Evolutionary conservation across 2,797 vertebrate genomes (phyloP).

Genomic region (Cyclura pinguis): DNA sequence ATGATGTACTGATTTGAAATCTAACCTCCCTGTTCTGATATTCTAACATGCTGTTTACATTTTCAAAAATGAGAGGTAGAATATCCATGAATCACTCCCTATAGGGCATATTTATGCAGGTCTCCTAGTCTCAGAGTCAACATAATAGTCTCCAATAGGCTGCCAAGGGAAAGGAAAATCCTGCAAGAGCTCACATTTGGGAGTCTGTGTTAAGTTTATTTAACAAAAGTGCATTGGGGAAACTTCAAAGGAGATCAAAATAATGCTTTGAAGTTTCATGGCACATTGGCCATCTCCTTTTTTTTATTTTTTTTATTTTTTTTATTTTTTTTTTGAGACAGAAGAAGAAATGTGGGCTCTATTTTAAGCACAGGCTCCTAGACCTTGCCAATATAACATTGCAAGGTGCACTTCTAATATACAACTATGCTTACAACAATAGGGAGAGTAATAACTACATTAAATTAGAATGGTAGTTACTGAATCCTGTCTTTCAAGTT

Average conservation of each 20-base stretch:
- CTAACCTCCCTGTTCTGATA: background rate
- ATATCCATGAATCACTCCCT: background rate
- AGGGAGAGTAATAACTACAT: constrained; percentile 15
- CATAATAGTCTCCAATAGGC: background rate
- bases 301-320: background rate
- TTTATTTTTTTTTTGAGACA: background rate
- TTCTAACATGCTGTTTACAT: background rate
- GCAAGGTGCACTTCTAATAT: background rate
- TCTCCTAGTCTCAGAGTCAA: constrained; percentile 7
- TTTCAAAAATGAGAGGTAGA: background rate
- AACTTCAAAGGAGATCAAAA: constrained; percentile 43
- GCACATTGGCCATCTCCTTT: constrained; percentile 6
- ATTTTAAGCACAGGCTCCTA: constrained; percentile 17
- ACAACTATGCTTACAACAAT: background rate
- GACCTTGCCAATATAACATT: background rate
- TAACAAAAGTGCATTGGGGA: constrained; percentile 18
- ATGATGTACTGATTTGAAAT: background rate
- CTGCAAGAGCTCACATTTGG: constrained; percentile 15
- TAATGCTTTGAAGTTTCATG: constrained; percentile 39
- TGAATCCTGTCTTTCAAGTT: background rate
- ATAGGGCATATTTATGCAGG: background rate
- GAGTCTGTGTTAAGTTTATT: constrained; percentile 32
- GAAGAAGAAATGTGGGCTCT: constrained; percentile 4
- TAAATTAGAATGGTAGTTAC: constrained; percentile 17
- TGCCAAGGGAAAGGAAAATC: background rate